Percentiles rank a stretch among this genome's conserved stretches.
phyloP scores from a whole-genome alignment of 2,113 vertebrate species.

The Melanocharis versteri region DNA sequence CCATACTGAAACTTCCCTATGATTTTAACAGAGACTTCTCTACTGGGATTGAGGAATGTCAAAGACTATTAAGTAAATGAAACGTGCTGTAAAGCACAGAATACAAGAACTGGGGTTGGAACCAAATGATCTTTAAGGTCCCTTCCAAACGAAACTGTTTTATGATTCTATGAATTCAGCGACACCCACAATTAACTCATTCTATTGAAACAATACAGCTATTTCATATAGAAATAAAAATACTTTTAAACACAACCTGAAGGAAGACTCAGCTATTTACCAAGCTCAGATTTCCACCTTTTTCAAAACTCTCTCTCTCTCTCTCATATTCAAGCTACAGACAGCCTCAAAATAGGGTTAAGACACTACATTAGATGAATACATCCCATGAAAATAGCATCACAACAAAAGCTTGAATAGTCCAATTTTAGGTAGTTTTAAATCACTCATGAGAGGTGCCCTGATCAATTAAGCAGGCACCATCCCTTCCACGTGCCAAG shows the following conservation, averaged over 20 bases:
- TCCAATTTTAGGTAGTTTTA: background rate
- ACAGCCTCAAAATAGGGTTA: background rate
- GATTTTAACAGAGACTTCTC: background rate
- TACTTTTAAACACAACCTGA: background rate
- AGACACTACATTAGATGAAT: background rate
- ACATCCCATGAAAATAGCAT: background rate
- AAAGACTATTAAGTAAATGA: background rate
- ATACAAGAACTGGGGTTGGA: background rate
- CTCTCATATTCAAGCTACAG: background rate
- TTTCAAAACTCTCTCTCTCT: background rate
- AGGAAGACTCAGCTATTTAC: background rate
- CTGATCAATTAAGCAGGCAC: background rate
- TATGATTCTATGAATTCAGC: background rate
- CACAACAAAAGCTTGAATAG: background rate
- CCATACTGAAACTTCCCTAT: background rate
- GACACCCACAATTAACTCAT: background rate
- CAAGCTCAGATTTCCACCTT: background rate
- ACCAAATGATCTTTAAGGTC: background rate
- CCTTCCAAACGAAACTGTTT: background rate
- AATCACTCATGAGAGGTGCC: background rate
- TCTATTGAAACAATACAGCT: background rate
- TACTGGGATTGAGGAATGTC: background rate
- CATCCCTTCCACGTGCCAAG: fast-evolving
- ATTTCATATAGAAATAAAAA: background rate
- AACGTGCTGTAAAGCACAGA: background rate